Base-by-base conservation (phyloP, 2,888 invertebrate genomes). In the Nematopogon swammerdamellus region DNA sequence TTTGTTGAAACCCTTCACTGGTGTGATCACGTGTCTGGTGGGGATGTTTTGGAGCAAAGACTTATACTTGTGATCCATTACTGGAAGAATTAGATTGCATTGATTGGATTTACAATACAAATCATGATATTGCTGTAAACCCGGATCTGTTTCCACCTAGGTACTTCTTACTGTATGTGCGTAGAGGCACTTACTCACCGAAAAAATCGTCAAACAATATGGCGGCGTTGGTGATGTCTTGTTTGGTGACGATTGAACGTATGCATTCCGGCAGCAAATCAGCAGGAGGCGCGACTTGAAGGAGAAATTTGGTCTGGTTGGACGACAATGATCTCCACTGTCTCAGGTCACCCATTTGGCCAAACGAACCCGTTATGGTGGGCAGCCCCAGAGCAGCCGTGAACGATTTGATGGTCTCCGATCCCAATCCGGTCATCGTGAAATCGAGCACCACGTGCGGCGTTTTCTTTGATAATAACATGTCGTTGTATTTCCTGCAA, bases 51-150 rank as follows among this genome's bases (percentile, higher is more conserved):
- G 88, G 36, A 96, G 77, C 8, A 96, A 72, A 10, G 93, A 90
- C 69, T 95, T 94, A 70, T 94, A 95, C 69, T 95, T 95, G 75
- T 95, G 93, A 62, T 95, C 93, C 91, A 95, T 92, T 11, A 92
- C 90, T 91, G 73, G 53, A 68, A 74, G n/a, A 59, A 54, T 54
- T 8, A 18, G 19, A 36, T 16, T 18, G n/a, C n/a, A 47, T n/a
- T 25, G n/a, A n/a, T n/a, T n/a, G n/a, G n/a, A n/a, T n/a, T n/a
- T n/a, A n/a, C n/a, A n/a, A n/a, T n/a, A n/a, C n/a, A n/a, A n/a
- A n/a, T n/a, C n/a, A n/a, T n/a, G n/a, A n/a, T n/a, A n/a, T n/a
- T n/a, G n/a, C n/a, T n/a, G n/a, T n/a, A n/a, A n/a, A n/a, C n/a
- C n/a, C n/a, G n/a, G n/a, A n/a, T n/a, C n/a, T n/a, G n/a, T n/a